These are phyloP conservation scores for Silurus aristotelis DNA, from an alignment of 2,797 vertebrate species.

Conservation along the genomic window DNA sequence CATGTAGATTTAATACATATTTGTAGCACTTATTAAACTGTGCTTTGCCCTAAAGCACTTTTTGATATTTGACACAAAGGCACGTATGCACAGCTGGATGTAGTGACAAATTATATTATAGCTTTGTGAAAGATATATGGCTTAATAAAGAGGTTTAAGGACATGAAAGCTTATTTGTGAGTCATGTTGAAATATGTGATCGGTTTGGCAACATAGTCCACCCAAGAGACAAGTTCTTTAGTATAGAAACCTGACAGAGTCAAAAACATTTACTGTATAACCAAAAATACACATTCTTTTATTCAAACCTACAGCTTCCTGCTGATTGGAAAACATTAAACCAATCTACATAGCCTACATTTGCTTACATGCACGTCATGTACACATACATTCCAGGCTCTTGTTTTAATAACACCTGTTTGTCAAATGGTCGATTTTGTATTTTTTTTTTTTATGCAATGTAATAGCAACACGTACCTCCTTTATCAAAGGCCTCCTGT, in stretches of 20 bases:
- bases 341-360: not conserved
- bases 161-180: not conserved
- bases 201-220: not conserved
- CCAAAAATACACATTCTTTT: not conserved
- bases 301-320: not conserved
- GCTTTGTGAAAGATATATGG: not conserved
- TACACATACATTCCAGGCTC: too few species aligned
- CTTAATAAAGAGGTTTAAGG: not conserved
- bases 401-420: not conserved
- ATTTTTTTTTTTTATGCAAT: not conserved
- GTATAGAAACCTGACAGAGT: not conserved
- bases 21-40: slow-evolving; percentile 12
- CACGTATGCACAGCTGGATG: slow-evolving; percentile 4
- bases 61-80: not conserved
- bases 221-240: not conserved
- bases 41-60: not conserved
- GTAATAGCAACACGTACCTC: slow-evolving; percentile 73
- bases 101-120: not conserved
- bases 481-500: slow-evolving; percentile 80
- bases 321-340: too few species aligned
- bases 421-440: not conserved
- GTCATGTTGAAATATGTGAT: not conserved
- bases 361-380: not conserved
- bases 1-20: not conserved
- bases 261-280: not conserved